A percentile compares a stretch with the other conserved stretches of the same genome.
Evolutionary conservation across 2,888 invertebrate genomes (phyloP).

Genomic region (Scaptomyza reducta): DNA sequence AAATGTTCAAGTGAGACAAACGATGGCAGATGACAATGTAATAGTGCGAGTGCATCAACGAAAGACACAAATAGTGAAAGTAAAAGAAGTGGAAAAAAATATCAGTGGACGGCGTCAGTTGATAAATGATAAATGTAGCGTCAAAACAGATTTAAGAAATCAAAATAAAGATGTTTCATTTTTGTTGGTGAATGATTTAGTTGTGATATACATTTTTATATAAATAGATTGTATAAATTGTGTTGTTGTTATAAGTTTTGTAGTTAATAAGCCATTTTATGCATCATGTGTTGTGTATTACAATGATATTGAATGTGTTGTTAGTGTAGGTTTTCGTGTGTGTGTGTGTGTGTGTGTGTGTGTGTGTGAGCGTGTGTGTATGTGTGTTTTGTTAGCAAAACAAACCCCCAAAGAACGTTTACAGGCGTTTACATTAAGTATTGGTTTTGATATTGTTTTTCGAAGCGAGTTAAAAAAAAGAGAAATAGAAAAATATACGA

Average conservation of each 20-base stretch:
- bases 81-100: constrained; percentile 19
- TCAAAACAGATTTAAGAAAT: constrained; percentile 26
- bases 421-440: constrained; percentile 81
- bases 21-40: constrained; percentile 40
- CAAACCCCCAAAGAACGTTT: constrained; percentile 81
- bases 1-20: constrained; percentile 23
- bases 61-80: constrained; percentile 18
- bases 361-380: constrained; percentile 37
- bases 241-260: constrained; percentile 26
- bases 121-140: constrained; percentile 27
- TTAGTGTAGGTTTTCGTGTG: constrained; percentile 25
- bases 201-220: constrained; percentile 30
- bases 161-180: constrained; percentile 3
- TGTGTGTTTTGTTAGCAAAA: constrained; percentile 75
- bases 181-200: constrained; percentile 26
- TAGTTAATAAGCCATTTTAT: constrained; percentile 64
- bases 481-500: constrained; percentile 84
- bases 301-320: constrained; percentile 51
- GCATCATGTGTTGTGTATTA: constrained; percentile 38
- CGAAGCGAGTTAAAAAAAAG: constrained; percentile 83
- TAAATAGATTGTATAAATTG: constrained; percentile 17
- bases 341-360: constrained; percentile 34
- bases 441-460: constrained; percentile 55
- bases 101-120: constrained; percentile 33
- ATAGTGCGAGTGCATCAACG: constrained; percentile 28